These are phyloP conservation scores for Chlorops oryzae DNA, from an alignment of 1,140 invertebrate species.

Conservation along the genomic window DNA sequence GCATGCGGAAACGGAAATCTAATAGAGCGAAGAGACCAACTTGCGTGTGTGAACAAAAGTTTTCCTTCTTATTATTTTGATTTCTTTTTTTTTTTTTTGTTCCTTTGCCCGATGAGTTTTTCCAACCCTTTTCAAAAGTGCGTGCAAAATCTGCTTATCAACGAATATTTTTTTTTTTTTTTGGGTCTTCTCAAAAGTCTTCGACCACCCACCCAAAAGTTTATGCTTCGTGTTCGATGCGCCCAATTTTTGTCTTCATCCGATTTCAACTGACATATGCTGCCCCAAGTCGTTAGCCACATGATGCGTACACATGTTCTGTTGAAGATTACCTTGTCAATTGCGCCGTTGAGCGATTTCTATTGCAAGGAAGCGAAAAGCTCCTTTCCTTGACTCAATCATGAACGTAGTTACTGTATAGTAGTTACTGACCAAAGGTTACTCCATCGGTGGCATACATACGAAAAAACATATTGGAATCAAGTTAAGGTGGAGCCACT, in stretches of 20 bases:
- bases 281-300: neutral
- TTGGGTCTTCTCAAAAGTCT: constrained; percentile 8
- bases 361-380: neutral
- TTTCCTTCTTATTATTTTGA: too few species aligned
- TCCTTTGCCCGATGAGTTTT: too few species aligned
- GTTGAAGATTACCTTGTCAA: constrained; percentile 13
- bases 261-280: too few species aligned
- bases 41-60: too few species aligned
- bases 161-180: too few species aligned
- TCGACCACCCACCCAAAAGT: neutral
- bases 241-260: too few species aligned
- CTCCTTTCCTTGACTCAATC: neutral
- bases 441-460: neutral
- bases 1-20: too few species aligned
- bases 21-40: too few species aligned
- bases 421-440: neutral
- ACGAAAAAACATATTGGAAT: neutral
- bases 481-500: neutral
- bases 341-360: constrained; percentile 5
- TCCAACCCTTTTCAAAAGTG: neutral
- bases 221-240: neutral
- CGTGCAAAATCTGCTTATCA: constrained; percentile 12
- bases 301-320: constrained; percentile 4
- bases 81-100: too few species aligned
- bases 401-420: neutral